phyloP scores from a whole-genome alignment of 2,888 invertebrate genomes.

The Dendrolimus pini region DNA sequence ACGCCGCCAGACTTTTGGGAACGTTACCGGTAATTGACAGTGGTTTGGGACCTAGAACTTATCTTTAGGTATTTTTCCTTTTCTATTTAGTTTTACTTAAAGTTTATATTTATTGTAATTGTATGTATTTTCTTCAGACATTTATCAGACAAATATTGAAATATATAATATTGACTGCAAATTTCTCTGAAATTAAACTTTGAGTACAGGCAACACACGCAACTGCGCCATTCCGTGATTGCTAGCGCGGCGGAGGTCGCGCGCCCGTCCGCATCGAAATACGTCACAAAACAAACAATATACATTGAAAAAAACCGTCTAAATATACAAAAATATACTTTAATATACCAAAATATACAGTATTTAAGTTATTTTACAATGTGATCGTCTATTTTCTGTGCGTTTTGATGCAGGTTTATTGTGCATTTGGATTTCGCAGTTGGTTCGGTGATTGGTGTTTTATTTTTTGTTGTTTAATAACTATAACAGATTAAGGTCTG shows the following conservation, averaged over 20 bases:
- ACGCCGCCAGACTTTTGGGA: too few relatives aligned
- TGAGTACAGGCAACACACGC: slow-evolving; percentile 30
- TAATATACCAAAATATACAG: slow-evolving; percentile 13
- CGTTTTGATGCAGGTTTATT: slow-evolving; percentile 5
- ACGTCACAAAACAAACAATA: slow-evolving; percentile 45
- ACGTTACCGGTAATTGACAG: too few relatives aligned
- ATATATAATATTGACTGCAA: too few relatives aligned
- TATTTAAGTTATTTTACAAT: slow-evolving; percentile 2
- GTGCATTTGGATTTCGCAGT: neutral
- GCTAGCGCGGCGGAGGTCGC: slow-evolving; percentile 20
- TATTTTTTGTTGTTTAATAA: slow-evolving; percentile 6
- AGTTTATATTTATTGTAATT: too few relatives aligned
- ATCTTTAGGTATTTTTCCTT: too few relatives aligned
- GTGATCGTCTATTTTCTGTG: neutral
- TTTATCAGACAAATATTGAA: too few relatives aligned
- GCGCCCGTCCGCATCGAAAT: slow-evolving; percentile 17
- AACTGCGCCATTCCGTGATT: slow-evolving; percentile 58
- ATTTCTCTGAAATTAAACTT: too few relatives aligned
- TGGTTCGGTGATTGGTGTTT: slow-evolving; percentile 5
- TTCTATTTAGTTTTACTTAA: too few relatives aligned
- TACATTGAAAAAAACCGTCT: slow-evolving; percentile 15
- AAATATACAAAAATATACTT: slow-evolving; percentile 15
- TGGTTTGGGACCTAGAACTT: too few relatives aligned
- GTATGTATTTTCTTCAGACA: too few relatives aligned
- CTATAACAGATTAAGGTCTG: slow-evolving; percentile 6